A percentile compares a stretch with the other conserved stretches of the same genome.
Evolutionary conservation across 1,140 invertebrate species (phyloP).

Genomic region (Rhagoletis pomonella): DNA sequence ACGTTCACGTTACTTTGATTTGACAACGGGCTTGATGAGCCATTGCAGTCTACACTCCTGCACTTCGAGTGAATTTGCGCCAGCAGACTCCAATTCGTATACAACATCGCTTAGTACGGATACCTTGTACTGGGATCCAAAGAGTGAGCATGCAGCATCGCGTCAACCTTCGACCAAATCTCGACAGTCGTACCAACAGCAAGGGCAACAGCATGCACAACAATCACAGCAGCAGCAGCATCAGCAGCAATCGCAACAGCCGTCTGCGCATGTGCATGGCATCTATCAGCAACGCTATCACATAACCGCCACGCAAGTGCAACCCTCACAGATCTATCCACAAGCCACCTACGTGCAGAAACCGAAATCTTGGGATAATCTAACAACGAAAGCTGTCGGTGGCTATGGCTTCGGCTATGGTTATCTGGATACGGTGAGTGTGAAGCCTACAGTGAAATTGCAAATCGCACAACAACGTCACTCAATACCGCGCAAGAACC

Average conservation of each 20-base stretch:
- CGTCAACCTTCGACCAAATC: constrained; percentile 72
- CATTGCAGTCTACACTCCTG: constrained; percentile 88
- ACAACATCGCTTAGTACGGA: constrained; percentile 89
- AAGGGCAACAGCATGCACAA: constrained; percentile 57
- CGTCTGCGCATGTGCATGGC: constrained; percentile 68
- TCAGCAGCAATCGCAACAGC: constrained; percentile 61
- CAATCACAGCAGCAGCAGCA: constrained; percentile 59
- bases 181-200: constrained; percentile 71
- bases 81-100: constrained; percentile 83
- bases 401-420: constrained; percentile 90
- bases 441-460: constrained; percentile 76
- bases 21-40: constrained; percentile 80
- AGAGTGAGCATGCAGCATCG: constrained; percentile 72
- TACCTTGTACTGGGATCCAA: constrained; percentile 87
- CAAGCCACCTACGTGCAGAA: constrained; percentile 78
- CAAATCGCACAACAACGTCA: constrained; percentile 76
- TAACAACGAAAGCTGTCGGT: constrained; percentile 87
- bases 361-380: constrained; percentile 91
- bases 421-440: constrained; percentile 81
- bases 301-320: constrained; percentile 75
- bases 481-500: constrained; percentile 75
- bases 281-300: constrained; percentile 70
- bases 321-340: constrained; percentile 74
- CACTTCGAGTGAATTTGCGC: constrained; percentile 82
- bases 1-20: constrained; percentile 75